These are phyloP conservation scores for Lithobates sylvaticus DNA, from an alignment of 2,797 vertebrate genomes.

Conservation along the genomic window DNA sequence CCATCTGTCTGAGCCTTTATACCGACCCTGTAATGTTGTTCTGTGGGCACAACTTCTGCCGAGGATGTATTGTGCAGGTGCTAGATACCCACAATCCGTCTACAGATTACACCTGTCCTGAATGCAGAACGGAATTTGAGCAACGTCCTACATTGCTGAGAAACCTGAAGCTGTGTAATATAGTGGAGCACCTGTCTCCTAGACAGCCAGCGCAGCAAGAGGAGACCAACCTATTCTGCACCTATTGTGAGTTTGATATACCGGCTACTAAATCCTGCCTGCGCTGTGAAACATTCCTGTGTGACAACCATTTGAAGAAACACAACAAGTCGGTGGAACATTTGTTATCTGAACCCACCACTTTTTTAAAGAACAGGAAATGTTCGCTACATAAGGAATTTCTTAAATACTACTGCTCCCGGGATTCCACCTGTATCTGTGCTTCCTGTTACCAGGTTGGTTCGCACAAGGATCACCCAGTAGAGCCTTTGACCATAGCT, in stretches of 20 bases:
- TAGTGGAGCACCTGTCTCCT: constrained; percentile 67
- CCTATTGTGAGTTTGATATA: constrained; percentile 65
- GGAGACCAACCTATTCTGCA: constrained; percentile 63
- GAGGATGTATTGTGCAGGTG: constrained; percentile 68
- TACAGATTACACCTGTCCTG: constrained; percentile 70
- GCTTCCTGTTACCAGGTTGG: constrained; percentile 70
- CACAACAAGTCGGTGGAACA: constrained; percentile 73
- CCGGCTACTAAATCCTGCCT: constrained; percentile 74
- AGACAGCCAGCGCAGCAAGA: background rate
- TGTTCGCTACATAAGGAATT: constrained; percentile 68
- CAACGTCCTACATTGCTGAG: constrained; percentile 66
- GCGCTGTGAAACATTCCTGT: constrained; percentile 74
- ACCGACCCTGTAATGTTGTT: constrained; percentile 8
- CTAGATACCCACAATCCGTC: background rate
- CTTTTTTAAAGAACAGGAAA: constrained; percentile 34
- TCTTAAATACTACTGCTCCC: constrained; percentile 76
- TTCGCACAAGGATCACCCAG: constrained; percentile 71
- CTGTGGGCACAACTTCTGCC: constrained; percentile 56
- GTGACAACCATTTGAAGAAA: constrained; percentile 71
- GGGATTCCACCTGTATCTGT: constrained; percentile 74
- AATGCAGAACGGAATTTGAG: constrained; percentile 72
- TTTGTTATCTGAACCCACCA: constrained; percentile 65
- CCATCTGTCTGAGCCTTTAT: constrained; percentile 32
- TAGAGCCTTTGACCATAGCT: constrained; percentile 65
- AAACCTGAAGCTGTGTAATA: constrained; percentile 77